phyloP scores from a whole-genome alignment of 2,888 invertebrate species.

The Melolontha melolontha region DNA sequence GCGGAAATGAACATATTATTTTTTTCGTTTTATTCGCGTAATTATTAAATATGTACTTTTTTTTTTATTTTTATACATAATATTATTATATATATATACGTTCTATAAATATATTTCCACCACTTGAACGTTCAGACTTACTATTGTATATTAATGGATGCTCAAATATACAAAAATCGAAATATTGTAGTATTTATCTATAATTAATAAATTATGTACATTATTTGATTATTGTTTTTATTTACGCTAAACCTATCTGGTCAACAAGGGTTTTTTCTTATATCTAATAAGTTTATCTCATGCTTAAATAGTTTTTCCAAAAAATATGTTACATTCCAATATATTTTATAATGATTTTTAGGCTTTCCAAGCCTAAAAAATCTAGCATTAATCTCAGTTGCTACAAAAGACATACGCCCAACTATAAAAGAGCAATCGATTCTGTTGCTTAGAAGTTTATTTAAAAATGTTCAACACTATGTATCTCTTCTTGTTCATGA shows the following conservation, averaged over 20 bases:
- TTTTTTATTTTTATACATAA: slow-evolving; percentile 48
- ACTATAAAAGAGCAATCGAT: too few relatives aligned
- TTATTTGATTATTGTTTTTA: slow-evolving; percentile 43
- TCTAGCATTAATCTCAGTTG: too few relatives aligned
- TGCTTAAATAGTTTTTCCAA: too few relatives aligned
- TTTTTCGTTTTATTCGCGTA: slow-evolving; percentile 49
- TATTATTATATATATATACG: slow-evolving; percentile 43
- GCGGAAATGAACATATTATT: slow-evolving; percentile 59
- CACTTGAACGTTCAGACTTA: slow-evolving; percentile 67
- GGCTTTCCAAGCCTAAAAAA: too few relatives aligned
- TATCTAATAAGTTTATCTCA: too few relatives aligned
- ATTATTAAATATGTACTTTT: slow-evolving; percentile 48
- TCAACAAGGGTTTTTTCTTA: too few relatives aligned
- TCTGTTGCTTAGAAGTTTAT: too few relatives aligned
- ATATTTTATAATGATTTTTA: too few relatives aligned
- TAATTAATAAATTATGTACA: slow-evolving; percentile 65
- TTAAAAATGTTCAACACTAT: too few relatives aligned
- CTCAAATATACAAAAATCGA: slow-evolving; percentile 65
- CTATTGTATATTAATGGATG: slow-evolving; percentile 66
- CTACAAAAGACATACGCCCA: too few relatives aligned
- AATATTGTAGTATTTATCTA: slow-evolving; percentile 65
- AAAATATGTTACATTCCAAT: too few relatives aligned
- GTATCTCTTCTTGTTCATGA: too few relatives aligned
- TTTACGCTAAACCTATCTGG: background rate
- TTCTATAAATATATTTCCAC: slow-evolving; percentile 61